These are phyloP conservation scores for Typhlichthys subterraneus DNA, from an alignment of 2,797 vertebrate genomes.

Conservation along the genomic window DNA sequence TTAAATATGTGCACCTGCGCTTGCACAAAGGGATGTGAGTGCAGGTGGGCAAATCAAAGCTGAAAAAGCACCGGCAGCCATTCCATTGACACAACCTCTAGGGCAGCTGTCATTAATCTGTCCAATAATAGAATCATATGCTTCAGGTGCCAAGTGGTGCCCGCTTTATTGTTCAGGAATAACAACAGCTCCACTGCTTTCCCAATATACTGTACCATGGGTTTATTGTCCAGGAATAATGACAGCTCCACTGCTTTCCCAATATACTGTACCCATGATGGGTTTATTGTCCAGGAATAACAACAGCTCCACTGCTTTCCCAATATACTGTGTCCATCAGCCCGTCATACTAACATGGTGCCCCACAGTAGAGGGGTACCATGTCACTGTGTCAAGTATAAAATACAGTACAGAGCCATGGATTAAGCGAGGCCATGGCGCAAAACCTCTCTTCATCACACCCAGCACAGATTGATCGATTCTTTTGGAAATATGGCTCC, in stretches of 20 bases:
- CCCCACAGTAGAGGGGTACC: too few species aligned
- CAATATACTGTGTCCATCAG: not conserved
- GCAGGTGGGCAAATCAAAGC: too few species aligned
- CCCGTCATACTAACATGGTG: too few species aligned
- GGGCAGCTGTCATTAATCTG: not conserved
- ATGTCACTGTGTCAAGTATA: not conserved
- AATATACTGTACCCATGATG: not conserved
- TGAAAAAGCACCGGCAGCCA: too few species aligned
- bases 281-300: constrained; percentile 5
- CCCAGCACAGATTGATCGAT: not conserved
- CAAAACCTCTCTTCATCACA: not conserved
- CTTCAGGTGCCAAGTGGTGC: constrained; percentile 2
- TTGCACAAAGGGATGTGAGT: too few species aligned
- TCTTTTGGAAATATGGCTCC: too few species aligned
- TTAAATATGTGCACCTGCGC: too few species aligned
- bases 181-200: constrained; percentile 9
- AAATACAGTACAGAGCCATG: constrained; percentile 27
- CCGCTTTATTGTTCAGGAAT: constrained; percentile 6
- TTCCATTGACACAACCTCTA: not conserved
- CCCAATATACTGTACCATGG: not conserved
- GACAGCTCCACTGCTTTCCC: constrained; percentile 7
- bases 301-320: constrained; percentile 7
- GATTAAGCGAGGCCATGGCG: constrained; percentile 17
- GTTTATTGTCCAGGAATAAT: constrained; percentile 7
- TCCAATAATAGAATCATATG: constrained; percentile 12